Evolutionary conservation across 2,888 invertebrate species (phyloP).

Genomic region (Drosophila subsilvestris): DNA sequence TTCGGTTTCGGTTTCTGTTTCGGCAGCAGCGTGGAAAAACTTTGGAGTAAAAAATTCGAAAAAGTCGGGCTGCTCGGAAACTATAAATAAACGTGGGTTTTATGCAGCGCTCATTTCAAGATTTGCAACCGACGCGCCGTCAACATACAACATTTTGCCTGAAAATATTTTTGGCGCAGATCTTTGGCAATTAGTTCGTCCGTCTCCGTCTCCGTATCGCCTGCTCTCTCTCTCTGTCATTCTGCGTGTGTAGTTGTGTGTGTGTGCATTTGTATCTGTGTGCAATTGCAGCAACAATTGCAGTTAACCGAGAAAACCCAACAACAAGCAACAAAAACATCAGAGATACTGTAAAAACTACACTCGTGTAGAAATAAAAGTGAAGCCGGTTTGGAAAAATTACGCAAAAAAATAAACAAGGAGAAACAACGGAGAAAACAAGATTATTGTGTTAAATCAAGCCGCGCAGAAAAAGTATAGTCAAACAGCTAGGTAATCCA

Average conservation of each 20-base stretch:
- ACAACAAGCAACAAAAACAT: constrained; percentile 47
- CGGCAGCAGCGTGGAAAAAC: constrained; percentile 59
- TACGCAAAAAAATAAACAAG: constrained; percentile 60
- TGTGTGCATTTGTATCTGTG: constrained; percentile 27
- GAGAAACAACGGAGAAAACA: constrained; percentile 41
- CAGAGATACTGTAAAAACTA: constrained; percentile 45
- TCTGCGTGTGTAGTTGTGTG: constrained; percentile 34
- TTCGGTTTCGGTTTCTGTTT: constrained; percentile 13
- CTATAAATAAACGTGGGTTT: constrained; percentile 83
- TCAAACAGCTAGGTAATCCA: constrained; percentile 57
- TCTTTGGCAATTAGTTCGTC: constrained; percentile 57
- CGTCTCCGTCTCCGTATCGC: background rate
- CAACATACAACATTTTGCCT: constrained; percentile 45
- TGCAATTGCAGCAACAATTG: constrained; percentile 75
- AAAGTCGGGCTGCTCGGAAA: constrained; percentile 64
- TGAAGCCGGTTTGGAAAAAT: constrained; percentile 77
- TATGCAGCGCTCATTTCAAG: constrained; percentile 81
- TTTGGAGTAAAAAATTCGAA: constrained; percentile 35
- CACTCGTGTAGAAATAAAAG: constrained; percentile 65
- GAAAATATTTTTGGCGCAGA: constrained; percentile 29
- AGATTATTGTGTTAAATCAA: constrained; percentile 56
- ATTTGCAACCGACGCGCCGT: constrained; percentile 79
- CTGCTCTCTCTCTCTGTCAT: constrained; percentile 22
- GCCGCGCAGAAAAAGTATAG: constrained; percentile 48
- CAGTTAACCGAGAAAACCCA: constrained; percentile 73